phyloP scores from a whole-genome alignment of 2,888 invertebrate genomes.

The Didymodactylos carnosus region DNA sequence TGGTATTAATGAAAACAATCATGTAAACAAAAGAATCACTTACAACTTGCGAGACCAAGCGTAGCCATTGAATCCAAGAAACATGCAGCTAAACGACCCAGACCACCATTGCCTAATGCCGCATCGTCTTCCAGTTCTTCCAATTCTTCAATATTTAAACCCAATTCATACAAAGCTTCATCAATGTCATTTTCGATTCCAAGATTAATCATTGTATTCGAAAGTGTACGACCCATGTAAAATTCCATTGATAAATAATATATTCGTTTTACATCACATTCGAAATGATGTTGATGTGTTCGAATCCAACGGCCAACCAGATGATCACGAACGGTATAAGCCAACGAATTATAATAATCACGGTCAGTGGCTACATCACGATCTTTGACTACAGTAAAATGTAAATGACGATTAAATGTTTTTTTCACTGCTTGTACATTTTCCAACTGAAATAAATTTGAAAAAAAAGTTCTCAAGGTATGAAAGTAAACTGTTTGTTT shows the following conservation, averaged over 20 bases:
- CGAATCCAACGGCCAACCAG: conserved; percentile 95
- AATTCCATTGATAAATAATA: conserved; percentile 97
- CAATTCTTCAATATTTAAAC: conserved; percentile 86
- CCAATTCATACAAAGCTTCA: conserved; percentile 85
- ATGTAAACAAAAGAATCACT: too few relatives aligned
- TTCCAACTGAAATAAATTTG: conserved; percentile 42
- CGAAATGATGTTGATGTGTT: conserved; percentile 96
- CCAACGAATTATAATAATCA: conserved; percentile 92
- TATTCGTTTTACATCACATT: conserved; percentile 88
- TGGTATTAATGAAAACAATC: too few relatives aligned
- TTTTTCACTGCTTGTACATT: conserved; percentile 91
- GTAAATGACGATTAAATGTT: conserved; percentile 91
- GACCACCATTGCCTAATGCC: conserved; percentile 88
- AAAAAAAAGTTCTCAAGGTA: not conserved
- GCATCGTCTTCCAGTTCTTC: conserved; percentile 96
- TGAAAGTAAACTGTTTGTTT: not conserved
- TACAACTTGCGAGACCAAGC: conserved; percentile 73
- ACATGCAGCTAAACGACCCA: conserved; percentile 90
- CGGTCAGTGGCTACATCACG: conserved; percentile 89
- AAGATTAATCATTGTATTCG: conserved; percentile 97
- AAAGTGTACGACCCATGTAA: conserved; percentile 91
- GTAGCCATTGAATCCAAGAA: conserved; percentile 99
- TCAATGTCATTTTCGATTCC: conserved; percentile 91
- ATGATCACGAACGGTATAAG: conserved; percentile 91
- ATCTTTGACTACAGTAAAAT: conserved; percentile 95